These are phyloP conservation scores for Drosophila simulans DNA, from an alignment of 1,140 invertebrate species.

Conservation along the genomic window DNA sequence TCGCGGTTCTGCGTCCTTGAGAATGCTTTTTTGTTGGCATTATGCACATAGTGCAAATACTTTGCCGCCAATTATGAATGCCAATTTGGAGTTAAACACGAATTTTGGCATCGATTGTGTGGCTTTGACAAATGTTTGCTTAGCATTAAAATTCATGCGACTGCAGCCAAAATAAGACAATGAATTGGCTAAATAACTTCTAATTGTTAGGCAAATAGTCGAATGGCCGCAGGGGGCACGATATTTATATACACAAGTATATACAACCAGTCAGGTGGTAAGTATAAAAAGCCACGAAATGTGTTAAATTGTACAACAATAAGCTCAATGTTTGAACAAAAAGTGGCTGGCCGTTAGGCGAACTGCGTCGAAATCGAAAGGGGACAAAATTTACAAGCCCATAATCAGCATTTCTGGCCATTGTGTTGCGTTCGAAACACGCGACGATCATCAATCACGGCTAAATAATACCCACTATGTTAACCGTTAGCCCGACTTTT, in stretches of 20 bases:
- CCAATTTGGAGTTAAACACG: constrained; percentile 54
- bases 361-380: constrained; percentile 71
- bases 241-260: neutral
- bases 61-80: constrained; percentile 64
- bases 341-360: constrained; percentile 40
- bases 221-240: constrained; percentile 25
- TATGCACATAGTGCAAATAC: constrained; percentile 64
- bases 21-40: constrained; percentile 16
- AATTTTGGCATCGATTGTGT: constrained; percentile 34
- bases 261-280: constrained; percentile 26
- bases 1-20: constrained; percentile 42
- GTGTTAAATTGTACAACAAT: constrained; percentile 76
- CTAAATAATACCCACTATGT: constrained; percentile 38
- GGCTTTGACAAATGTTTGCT: constrained; percentile 68
- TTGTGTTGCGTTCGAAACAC: constrained; percentile 44
- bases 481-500: constrained; percentile 34
- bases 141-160: constrained; percentile 77
- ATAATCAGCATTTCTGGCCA: constrained; percentile 36
- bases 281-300: constrained; percentile 48
- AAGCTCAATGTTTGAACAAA: constrained; percentile 49
- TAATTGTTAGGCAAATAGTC: constrained; percentile 78
- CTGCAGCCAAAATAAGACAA: constrained; percentile 67
- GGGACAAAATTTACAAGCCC: constrained; percentile 67
- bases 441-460: constrained; percentile 74
- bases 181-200: constrained; percentile 75